Evolutionary conservation across 2,113 vertebrate species (phyloP), one percentile per base, ranked within the genome.

Genomic region (Ailurus styani): DNA sequence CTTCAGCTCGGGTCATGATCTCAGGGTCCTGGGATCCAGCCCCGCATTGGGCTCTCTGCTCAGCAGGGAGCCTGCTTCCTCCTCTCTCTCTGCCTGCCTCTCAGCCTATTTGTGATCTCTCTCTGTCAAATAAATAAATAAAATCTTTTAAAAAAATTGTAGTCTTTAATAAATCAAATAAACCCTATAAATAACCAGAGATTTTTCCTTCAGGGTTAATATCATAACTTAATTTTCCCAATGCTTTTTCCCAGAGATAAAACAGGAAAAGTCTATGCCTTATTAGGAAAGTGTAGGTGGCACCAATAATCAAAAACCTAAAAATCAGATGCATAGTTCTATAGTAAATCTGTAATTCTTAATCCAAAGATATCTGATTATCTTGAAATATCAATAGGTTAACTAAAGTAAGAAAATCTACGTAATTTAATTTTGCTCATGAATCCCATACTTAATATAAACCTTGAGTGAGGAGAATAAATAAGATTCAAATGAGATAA

Each of bases 361-460:
- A 91, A 62, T 88, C 25, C 64, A 90, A 64, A 62, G 42, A 75
- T n/a, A 79, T 12, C 55, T 70, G 70, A 86, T 86, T 78, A 73
- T 25, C 52, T 20, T 94, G 50, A 96, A 90, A 87, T 70, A 91
- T 12, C 45, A 86, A 37, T 2, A 93, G 10, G 60, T 81, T 95
- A 92, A 89, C 34, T 72, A 70, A 62, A 95, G 93, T 62, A 50
- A 23, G 29, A 90, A 96, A 91, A 55, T 88, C 7, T 68, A 87
- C 7, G 10, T 78, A 91, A 81, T 47, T 89, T 81, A 96, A 87
- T 81, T 94, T 86, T 91, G 34, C 10, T 78, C 70, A 81, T 87
- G 87, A 90, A 88, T 52, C 25, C 94, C 40, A 87, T 66, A 97
- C 85, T 81, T 89, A 88, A 83, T 62, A 81, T 57, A 95, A 97